Conservation (phyloP, 1,140 invertebrate species). For the Plodia interpunctella region DNA sequence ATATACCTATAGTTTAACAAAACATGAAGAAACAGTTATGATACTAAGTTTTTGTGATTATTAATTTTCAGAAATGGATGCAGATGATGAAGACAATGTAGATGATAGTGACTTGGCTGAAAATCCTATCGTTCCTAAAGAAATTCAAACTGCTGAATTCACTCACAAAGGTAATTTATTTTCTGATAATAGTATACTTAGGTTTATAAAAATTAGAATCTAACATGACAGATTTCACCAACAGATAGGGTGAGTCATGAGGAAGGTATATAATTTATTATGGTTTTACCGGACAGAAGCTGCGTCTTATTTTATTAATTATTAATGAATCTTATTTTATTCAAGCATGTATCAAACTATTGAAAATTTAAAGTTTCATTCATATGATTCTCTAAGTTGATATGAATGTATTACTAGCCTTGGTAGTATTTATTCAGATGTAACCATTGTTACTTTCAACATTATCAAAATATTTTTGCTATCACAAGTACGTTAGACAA, state of each 20-base stretch:
- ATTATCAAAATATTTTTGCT: neutral
- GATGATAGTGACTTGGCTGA: conserved; percentile 17
- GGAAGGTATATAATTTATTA: too few relatives aligned
- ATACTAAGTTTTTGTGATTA: neutral
- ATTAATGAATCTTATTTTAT: neutral
- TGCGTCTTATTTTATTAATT: too few relatives aligned
- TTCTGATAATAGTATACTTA: too few relatives aligned
- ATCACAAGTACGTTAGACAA: neutral
- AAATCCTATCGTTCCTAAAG: neutral
- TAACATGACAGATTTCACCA: too few relatives aligned
- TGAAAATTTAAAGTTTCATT: neutral
- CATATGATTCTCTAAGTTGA: neutral
- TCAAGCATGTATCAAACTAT: neutral
- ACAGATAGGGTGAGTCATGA: too few relatives aligned
- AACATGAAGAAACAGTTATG: neutral
- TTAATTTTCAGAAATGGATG: conserved; percentile 30
- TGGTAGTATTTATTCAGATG: neutral
- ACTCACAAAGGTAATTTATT: conserved; percentile 11
- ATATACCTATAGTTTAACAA: too few relatives aligned
- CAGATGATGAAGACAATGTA: conserved; percentile 15
- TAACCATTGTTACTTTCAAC: neutral
- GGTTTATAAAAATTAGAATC: too few relatives aligned
- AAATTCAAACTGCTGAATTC: neutral
- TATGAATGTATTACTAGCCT: neutral
- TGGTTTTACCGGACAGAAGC: too few relatives aligned